Evolutionary conservation across 2,888 invertebrate species (phyloP).

Genomic region (Chymomyza amoena): DNA sequence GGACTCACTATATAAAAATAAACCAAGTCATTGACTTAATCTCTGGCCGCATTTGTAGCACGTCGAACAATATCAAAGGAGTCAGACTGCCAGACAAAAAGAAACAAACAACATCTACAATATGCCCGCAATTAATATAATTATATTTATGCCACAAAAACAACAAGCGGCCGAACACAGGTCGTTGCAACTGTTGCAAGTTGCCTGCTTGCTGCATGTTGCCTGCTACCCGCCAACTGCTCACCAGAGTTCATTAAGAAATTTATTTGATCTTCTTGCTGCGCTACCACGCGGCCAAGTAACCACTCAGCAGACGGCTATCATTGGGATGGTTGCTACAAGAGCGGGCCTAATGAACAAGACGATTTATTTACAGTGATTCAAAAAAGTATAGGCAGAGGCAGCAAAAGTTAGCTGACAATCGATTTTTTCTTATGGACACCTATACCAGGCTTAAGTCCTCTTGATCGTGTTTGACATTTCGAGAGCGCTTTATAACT

Average conservation of each 20-base stretch:
- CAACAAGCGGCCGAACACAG: not conserved
- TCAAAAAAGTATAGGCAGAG: too few relatives aligned
- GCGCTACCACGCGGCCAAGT: not conserved
- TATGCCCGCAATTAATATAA: conserved; percentile 22
- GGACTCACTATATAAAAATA: conserved; percentile 7
- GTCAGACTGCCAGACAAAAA: conserved; percentile 1
- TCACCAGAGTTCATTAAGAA: conserved; percentile 10
- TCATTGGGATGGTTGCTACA: not conserved
- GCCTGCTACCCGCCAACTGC: not conserved
- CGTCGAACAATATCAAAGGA: conserved; percentile 8
- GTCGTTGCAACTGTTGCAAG: not conserved
- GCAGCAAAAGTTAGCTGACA: too few relatives aligned
- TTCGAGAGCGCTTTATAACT: too few relatives aligned
- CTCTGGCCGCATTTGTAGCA: not conserved
- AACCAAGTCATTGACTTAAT: conserved; percentile 9
- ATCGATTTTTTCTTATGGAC: too few relatives aligned
- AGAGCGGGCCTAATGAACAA: not conserved
- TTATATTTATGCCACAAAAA: conserved; percentile 15
- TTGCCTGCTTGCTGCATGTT: not conserved
- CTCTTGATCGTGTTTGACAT: too few relatives aligned
- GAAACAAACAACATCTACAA: not conserved
- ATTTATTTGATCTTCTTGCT: conserved; percentile 19
- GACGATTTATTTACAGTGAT: not conserved
- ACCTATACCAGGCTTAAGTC: too few relatives aligned
- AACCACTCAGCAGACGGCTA: not conserved